Evolutionary conservation across 2,888 invertebrate species (phyloP).

Genomic region (Lepidocyrtinus sp.): DNA sequence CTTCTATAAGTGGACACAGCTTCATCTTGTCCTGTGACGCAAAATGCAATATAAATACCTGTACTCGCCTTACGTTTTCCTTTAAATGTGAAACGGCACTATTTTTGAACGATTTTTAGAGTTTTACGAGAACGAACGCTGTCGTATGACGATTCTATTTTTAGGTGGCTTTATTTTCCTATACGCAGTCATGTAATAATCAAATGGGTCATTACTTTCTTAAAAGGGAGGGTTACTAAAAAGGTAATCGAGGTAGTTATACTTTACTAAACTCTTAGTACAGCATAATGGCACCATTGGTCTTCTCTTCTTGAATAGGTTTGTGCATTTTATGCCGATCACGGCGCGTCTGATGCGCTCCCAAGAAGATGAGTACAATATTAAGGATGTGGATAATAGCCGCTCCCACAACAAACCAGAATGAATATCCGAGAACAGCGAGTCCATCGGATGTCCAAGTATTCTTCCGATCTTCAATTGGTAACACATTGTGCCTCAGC

Average conservation of each 20-base stretch:
- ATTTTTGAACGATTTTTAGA: neutral
- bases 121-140: too few species aligned
- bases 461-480: slow-evolving; percentile 83
- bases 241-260: neutral
- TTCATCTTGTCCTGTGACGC: too few species aligned
- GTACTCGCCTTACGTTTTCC: neutral
- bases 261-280: slow-evolving; percentile 75
- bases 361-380: slow-evolving; percentile 81
- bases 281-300: slow-evolving; percentile 88
- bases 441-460: slow-evolving; percentile 88
- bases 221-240: slow-evolving; percentile 2
- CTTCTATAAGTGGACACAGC: too few species aligned
- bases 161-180: neutral
- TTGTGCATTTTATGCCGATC: slow-evolving; percentile 78
- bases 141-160: too few species aligned
- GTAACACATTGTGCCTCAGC: slow-evolving; percentile 86
- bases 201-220: neutral
- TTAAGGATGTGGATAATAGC: slow-evolving; percentile 81
- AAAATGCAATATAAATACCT: too few species aligned
- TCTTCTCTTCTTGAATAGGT: slow-evolving; percentile 83
- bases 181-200: neutral
- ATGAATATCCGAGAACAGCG: slow-evolving; percentile 88
- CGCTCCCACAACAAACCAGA: slow-evolving; percentile 86
- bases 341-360: slow-evolving; percentile 78
- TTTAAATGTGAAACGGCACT: neutral